Conservation (phyloP, 2,888 invertebrate genomes). For the Margaritifera margaritifera region DNA sequence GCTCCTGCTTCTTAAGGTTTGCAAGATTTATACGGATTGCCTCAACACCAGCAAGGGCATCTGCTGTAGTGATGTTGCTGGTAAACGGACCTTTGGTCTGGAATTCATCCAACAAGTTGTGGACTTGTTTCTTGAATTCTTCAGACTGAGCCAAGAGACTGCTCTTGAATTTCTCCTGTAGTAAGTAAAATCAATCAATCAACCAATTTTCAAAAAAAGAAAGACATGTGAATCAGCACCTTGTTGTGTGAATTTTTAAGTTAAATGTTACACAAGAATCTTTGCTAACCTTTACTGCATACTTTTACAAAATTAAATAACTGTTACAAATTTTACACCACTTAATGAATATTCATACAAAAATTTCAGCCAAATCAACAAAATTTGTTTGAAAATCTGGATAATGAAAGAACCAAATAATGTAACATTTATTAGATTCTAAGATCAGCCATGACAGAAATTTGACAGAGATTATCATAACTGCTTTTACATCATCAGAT, state of each 20-base stretch:
- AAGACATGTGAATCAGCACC: background rate
- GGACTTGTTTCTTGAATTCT: constrained; percentile 81
- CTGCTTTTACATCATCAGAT: no score
- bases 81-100: constrained; percentile 76
- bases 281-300: background rate
- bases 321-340: no score
- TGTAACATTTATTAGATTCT: no score
- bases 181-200: constrained; percentile 3
- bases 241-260: background rate
- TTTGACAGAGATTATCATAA: no score
- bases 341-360: no score
- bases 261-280: background rate
- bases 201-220: background rate
- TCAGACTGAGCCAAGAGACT: constrained; percentile 82
- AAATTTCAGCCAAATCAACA: no score
- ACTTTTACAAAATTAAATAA: background rate
- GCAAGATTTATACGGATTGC: constrained; percentile 62
- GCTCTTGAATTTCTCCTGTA: constrained; percentile 76
- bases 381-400: no score
- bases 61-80: constrained; percentile 56
- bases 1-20: constrained; percentile 80
- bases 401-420: no score
- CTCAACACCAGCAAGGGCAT: constrained; percentile 69
- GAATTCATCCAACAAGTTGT: constrained; percentile 82
- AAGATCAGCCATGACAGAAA: no score